phyloP scores from a whole-genome alignment of 2,113 vertebrate species.

The Melanotaenia duboulayi region DNA sequence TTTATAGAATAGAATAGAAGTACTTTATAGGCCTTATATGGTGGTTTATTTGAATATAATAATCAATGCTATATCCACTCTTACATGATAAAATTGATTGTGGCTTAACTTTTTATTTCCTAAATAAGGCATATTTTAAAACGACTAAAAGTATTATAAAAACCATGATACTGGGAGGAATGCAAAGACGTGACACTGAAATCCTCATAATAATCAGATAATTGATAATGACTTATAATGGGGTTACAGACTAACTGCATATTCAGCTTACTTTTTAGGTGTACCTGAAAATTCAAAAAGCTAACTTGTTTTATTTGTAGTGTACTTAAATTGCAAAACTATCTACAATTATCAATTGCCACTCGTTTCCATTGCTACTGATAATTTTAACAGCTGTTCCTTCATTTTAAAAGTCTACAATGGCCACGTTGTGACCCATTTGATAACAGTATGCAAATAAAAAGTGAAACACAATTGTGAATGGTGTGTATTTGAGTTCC shows the following conservation, averaged over 20 bases:
- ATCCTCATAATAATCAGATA: no score
- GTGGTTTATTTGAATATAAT: no score
- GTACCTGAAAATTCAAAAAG: no score
- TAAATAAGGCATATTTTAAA: not conserved
- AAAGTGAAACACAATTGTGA: no score
- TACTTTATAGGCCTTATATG: no score
- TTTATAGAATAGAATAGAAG: no score
- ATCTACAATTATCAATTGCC: not conserved
- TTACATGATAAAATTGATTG: no score
- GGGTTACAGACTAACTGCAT: not conserved
- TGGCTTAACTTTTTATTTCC: not conserved
- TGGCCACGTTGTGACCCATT: rapidly evolving
- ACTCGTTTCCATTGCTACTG: not conserved
- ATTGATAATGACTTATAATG: no score
- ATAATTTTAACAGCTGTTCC: not conserved
- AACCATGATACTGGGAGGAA: not conserved
- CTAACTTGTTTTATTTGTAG: no score
- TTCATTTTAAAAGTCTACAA: not conserved
- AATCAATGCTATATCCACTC: no score
- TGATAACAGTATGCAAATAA: not conserved
- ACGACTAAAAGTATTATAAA: not conserved
- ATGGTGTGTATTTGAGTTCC: no score
- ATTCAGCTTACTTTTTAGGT: not conserved
- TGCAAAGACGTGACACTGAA: not conserved
- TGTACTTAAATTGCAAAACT: not conserved